Evolutionary conservation across 2,888 invertebrate genomes (phyloP), one percentile per base, ranked within the genome.

Genomic region (Aspidiotus rigidus): DNA sequence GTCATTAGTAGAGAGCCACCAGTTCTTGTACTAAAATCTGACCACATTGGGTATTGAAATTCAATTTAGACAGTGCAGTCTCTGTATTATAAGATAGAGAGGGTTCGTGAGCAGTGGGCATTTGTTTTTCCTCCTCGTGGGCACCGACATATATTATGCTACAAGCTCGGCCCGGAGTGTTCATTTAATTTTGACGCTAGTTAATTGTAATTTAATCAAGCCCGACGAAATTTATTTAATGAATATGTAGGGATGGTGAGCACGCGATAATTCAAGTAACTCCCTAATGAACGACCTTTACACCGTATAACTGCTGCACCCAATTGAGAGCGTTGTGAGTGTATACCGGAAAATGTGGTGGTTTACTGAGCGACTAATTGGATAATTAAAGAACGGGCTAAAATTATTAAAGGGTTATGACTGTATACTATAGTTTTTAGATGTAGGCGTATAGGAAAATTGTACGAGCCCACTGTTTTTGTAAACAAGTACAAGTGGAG

Each of bases 311-410:
- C 28, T 28, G 28, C 28, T 28, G 28, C 28, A 28, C 28, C 28
- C 28, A 28, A 28, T 28, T n/a, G 49, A 49, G 49, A 49, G 8
- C 10, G 59, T 39, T 59, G 13, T 13, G 66, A 44, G 66, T 59
- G 42, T 59, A 55, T 55, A 59, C 66, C 66, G 66, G 66, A 66
- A 66, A 66, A 66, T 66, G 57, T 28, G 56, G 66, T 66, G 66
- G 66, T 66, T 66, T 66, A 66, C 66, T 66, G 44, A 59, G 66
- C 66, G 66, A 66, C 66, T 66, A 66, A 66, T 66, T 66, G 66
- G 66, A 55, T 66, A 66, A 66, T 66, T 66, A 66, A 57, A 59
- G 13, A 64, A 40, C 11, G 44, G 39, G 16, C 49, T 11, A 59
- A 28, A 66, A 57, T n/a, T 59, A 42, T 39, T 39, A 59, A 59